These are phyloP conservation scores for Conus canariensis DNA, from an alignment of 2,888 invertebrate genomes.

Conservation along the genomic window DNA sequence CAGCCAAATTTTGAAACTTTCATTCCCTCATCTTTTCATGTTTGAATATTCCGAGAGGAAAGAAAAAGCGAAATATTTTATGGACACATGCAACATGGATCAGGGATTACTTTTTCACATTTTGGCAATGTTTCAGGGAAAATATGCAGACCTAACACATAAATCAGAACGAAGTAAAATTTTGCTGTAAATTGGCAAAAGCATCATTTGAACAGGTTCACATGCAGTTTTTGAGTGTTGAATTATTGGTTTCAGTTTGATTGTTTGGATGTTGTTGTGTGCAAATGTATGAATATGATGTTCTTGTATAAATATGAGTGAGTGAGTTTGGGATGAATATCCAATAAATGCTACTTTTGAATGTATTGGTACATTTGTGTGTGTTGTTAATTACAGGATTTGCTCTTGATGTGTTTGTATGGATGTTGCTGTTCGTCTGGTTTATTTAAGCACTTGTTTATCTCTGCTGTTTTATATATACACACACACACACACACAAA, in stretches of 20 bases:
- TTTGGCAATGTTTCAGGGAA: too few species aligned
- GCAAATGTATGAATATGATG: not conserved
- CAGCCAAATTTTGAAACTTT: too few species aligned
- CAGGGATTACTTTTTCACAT: too few species aligned
- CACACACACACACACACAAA: not conserved
- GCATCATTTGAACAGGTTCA: not conserved
- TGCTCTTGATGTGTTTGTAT: not conserved
- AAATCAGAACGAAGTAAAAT: not conserved
- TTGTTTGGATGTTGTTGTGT: not conserved
- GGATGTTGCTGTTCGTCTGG: not conserved
- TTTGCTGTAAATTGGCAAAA: not conserved
- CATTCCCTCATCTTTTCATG: too few species aligned
- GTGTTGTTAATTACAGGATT: not conserved
- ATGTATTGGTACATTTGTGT: not conserved
- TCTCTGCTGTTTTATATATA: not conserved
- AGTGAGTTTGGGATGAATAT: not conserved
- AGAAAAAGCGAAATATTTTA: too few species aligned
- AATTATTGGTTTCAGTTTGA: not conserved
- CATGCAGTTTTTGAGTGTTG: not conserved
- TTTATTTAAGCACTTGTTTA: not conserved
- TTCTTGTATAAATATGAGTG: not conserved
- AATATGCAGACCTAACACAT: too few species aligned
- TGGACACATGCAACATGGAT: not conserved
- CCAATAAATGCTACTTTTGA: not conserved
- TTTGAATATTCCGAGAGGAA: too few species aligned